Evolutionary conservation across 2,113 vertebrate species (phyloP).

Genomic region (Benitochromis conjunctus): DNA sequence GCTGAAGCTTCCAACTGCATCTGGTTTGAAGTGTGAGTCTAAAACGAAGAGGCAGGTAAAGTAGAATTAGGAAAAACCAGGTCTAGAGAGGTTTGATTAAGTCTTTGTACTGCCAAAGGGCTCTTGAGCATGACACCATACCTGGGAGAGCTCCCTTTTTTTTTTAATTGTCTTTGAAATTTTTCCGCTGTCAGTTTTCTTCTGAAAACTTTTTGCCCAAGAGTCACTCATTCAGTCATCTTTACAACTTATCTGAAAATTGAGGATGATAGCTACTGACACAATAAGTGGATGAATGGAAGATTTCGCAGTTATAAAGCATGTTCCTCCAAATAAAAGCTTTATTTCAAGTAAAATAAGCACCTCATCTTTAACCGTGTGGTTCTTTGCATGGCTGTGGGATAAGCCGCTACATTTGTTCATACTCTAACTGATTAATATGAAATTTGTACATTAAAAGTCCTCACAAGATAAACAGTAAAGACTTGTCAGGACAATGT

Average conservation of each 20-base stretch:
- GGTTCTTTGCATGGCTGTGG: neutral
- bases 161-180: neutral
- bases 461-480: neutral
- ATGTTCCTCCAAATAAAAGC: neutral
- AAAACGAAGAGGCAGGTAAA: neutral
- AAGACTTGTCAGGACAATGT: neutral
- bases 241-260: neutral
- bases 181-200: neutral
- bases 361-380: neutral
- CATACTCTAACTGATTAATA: neutral
- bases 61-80: neutral
- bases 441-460: neutral
- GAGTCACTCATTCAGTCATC: neutral
- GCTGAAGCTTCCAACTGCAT: neutral
- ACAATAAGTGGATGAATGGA: neutral
- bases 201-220: neutral
- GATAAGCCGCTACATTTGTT: neutral
- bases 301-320: neutral
- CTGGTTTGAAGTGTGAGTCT: neutral
- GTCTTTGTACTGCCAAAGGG: neutral
- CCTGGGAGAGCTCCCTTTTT: neutral
- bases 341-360: neutral
- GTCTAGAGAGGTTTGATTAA: neutral
- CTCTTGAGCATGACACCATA: neutral
- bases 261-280: neutral